Percentiles rank a stretch among this genome's conserved stretches.
Evolutionary conservation across 2,888 invertebrate species (phyloP).

Genomic region (Brenthis ino): DNA sequence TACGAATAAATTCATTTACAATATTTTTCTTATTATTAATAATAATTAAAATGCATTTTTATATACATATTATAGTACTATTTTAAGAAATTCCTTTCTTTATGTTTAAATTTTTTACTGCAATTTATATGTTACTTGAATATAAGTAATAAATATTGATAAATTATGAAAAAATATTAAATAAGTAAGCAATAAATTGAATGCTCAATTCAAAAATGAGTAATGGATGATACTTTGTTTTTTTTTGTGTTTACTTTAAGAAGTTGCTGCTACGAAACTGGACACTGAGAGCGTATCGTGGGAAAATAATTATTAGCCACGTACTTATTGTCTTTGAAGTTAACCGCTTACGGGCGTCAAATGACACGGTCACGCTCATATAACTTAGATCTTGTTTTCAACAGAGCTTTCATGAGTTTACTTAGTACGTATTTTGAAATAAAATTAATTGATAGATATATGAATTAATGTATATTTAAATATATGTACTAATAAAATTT

Average conservation of each 20-base stretch:
- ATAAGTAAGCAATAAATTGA: slow-evolving; percentile 4
- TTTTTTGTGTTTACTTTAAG: slow-evolving; percentile 27
- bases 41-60: too few species aligned
- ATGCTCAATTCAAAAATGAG: background rate
- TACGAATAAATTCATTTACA: too few species aligned
- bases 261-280: slow-evolving; percentile 37
- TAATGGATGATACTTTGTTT: slow-evolving; percentile 17
- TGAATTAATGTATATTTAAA: too few species aligned
- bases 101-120: background rate
- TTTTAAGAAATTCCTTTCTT: too few species aligned
- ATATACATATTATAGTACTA: too few species aligned
- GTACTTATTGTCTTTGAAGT: slow-evolving; percentile 59
- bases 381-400: slow-evolving; percentile 30
- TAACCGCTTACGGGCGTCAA: slow-evolving; percentile 57
- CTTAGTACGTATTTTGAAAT: background rate
- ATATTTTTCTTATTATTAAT: too few species aligned
- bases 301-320: slow-evolving; percentile 59
- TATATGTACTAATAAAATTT: background rate
- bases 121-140: background rate
- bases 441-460: background rate
- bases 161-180: background rate
- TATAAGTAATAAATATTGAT: background rate
- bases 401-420: slow-evolving; percentile 1
- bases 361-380: slow-evolving; percentile 63
- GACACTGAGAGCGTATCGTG: slow-evolving; percentile 51